Evolutionary conservation across 1,140 invertebrate species (phyloP).

Genomic region (Solen grandis): DNA sequence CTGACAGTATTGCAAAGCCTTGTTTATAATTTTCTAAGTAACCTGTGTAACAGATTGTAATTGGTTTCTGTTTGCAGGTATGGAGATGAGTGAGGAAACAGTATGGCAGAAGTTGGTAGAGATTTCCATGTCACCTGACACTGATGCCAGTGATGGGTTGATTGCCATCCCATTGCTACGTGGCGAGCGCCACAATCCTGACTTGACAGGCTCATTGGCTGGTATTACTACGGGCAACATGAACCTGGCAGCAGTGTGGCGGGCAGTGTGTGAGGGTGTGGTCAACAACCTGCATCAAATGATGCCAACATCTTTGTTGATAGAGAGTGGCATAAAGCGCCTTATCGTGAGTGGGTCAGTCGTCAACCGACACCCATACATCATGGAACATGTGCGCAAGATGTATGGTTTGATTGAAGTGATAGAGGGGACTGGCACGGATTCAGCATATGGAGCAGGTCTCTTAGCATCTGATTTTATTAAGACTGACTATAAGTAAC

Average conservation of each 20-base stretch:
- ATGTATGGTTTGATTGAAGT: slow-evolving; percentile 75
- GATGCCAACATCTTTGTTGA: slow-evolving; percentile 69
- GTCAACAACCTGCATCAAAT: slow-evolving; percentile 87
- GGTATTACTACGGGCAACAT: slow-evolving; percentile 89
- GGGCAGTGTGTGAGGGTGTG: slow-evolving; percentile 88
- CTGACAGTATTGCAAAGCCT: background rate
- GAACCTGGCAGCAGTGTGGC: slow-evolving; percentile 87
- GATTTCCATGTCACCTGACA: no score
- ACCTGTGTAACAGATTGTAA: no score
- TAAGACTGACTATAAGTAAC: no score
- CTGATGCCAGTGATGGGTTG: slow-evolving; percentile 49
- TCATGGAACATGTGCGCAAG: slow-evolving; percentile 85
- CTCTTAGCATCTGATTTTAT: no score
- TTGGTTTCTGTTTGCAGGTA: slow-evolving; percentile 80
- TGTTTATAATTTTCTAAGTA: background rate
- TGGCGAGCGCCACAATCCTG: slow-evolving; percentile 89
- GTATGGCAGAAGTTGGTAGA: slow-evolving; percentile 90
- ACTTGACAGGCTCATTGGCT: slow-evolving; percentile 84
- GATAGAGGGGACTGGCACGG: slow-evolving; percentile 83
- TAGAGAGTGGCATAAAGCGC: slow-evolving; percentile 85
- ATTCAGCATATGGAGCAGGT: slow-evolving; percentile 91
- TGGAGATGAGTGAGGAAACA: slow-evolving; percentile 82
- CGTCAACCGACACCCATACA: slow-evolving; percentile 87
- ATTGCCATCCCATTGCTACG: slow-evolving; percentile 85
- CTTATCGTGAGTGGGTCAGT: slow-evolving; percentile 92